Base-by-base conservation (phyloP, 2,888 invertebrate species). In the Heliconius sara region DNA sequence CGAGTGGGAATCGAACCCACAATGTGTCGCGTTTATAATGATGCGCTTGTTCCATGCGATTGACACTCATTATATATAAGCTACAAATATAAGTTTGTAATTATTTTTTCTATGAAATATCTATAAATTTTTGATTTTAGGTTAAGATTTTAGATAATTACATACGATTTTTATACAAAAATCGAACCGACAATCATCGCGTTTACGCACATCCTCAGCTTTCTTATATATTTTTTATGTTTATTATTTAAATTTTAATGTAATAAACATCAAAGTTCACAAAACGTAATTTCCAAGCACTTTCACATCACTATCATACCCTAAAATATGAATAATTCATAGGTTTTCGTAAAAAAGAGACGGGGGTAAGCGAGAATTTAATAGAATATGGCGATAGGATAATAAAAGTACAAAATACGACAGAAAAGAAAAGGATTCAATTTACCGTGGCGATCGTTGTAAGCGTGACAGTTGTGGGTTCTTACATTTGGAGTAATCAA, bases 241-340 rank as follows among this genome's bases (percentile, higher is more conserved):
- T 60, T 25, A 22, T 3, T 60, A n/a, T n/a, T 60, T 60, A 63
- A 63, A 63, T 63, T 27, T 27, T 27, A 2, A 27, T 27, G 27
- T 27, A 27, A 27, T 27, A 27, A 27, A 39, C 34, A 9, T 22
- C 9, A 34, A 22, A 22, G 39, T 39, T n/a, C 19, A 68, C 39
- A 39, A 68, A 68, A 10, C n/a, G 9, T 25, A 27, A 22, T 67
- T 67, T 34, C 66, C 30, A 34, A 67, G 34, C 66, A 34, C 30
- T 34, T 67, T 10, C 57, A 71, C 73, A 67, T 73, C 73, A 73
- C 72, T 78, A 66, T 34, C 22, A 22, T 34, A 67, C 34, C 19
- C 65, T n/a, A 73, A 57, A 57, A 78, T 78, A 73, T 67, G 10
- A 78, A 73, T 78, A 78, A 78, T 78, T 78, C 74, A 78, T 74